These are phyloP conservation scores for Cryptocephalus primarius DNA, from an alignment of 2,888 invertebrate species.

Conservation along the genomic window DNA sequence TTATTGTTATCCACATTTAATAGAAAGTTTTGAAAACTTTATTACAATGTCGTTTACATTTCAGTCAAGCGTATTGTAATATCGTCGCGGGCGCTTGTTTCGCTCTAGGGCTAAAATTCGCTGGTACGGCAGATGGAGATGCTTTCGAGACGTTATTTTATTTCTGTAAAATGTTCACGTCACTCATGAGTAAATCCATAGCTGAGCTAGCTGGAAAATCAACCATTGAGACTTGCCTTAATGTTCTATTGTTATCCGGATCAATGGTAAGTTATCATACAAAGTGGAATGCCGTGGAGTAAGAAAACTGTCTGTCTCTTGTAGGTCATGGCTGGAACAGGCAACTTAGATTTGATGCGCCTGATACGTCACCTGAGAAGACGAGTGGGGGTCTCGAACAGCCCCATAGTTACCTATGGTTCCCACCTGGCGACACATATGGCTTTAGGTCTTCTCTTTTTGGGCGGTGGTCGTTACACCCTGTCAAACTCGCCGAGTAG, in stretches of 20 bases:
- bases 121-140: conserved; percentile 76
- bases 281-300: too few relatives aligned
- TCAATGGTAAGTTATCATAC: conserved; percentile 55
- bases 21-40: too few relatives aligned
- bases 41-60: neutral
- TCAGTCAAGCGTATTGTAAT: conserved; percentile 91
- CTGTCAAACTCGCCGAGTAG: conserved; percentile 72
- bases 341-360: conserved; percentile 72
- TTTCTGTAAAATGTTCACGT: conserved; percentile 59
- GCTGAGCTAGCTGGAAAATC: conserved; percentile 83
- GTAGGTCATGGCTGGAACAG: conserved; percentile 89
- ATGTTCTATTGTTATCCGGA: conserved; percentile 69
- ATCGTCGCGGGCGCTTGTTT: conserved; percentile 91
- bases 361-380: conserved; percentile 76
- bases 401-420: conserved; percentile 71
- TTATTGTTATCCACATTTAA: too few relatives aligned
- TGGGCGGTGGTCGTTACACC: conserved; percentile 87
- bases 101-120: conserved; percentile 85
- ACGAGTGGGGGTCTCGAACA: conserved; percentile 60
- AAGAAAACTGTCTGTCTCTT: conserved; percentile 9
- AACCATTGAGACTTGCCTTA: conserved; percentile 81
- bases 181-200: conserved; percentile 56
- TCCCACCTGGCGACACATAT: conserved; percentile 93
- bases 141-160: conserved; percentile 71
- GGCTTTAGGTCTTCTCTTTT: conserved; percentile 84